phyloP scores from a whole-genome alignment of 2,113 vertebrate species.

The Boleophthalmus pectinirostris region DNA sequence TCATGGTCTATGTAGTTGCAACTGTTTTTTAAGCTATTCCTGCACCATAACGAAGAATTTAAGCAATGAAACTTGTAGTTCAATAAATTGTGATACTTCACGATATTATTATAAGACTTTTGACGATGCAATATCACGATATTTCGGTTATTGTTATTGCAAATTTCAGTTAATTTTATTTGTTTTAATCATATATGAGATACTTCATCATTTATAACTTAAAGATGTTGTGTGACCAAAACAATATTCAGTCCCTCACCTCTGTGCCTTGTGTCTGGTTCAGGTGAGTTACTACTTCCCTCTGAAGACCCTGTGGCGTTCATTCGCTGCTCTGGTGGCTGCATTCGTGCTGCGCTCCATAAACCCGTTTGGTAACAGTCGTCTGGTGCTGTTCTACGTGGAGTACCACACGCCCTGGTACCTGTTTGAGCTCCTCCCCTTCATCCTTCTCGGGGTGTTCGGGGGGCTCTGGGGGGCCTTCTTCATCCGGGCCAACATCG shows the following conservation, averaged over 20 bases:
- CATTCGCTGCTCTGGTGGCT: constrained; percentile 96
- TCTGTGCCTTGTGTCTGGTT: not conserved
- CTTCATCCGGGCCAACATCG: constrained; percentile 97
- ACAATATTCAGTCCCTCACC: not conserved
- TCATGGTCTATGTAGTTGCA: no score
- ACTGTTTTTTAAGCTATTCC: no score
- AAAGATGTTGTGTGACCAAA: no score
- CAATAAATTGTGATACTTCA: no score
- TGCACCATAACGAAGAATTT: no score
- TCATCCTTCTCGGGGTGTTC: constrained; percentile 96
- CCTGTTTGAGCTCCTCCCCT: constrained; percentile 97
- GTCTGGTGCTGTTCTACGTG: constrained; percentile 97
- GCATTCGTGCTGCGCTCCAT: constrained; percentile 97
- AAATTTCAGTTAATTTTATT: no score
- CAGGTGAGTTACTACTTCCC: constrained; percentile 99
- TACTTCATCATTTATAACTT: no score
- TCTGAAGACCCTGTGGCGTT: constrained; percentile 97
- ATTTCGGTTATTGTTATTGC: no score
- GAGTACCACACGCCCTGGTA: constrained; percentile 99
- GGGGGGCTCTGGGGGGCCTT: constrained; percentile 98
- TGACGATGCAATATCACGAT: no score
- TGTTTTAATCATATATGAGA: no score
- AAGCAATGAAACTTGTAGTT: no score
- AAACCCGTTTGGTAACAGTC: constrained; percentile 98
- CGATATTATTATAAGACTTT: no score